Percentiles rank a stretch among this genome's conserved stretches.
These are phyloP conservation scores for Ophraella communa DNA, from an alignment of 2,888 invertebrate genomes.

Conservation along the genomic window DNA sequence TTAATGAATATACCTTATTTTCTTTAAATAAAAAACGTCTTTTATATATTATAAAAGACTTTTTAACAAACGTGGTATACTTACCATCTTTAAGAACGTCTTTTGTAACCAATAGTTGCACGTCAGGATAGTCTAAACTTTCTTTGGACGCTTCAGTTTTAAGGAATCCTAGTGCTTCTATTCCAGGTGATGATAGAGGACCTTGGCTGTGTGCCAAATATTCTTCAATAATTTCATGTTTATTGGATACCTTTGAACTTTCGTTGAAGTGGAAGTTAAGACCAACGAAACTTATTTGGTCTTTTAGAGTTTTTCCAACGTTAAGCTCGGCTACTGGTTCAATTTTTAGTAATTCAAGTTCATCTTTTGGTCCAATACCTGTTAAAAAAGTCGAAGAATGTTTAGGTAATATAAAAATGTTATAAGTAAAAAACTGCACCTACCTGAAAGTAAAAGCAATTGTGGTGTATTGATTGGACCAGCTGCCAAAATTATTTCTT, in stretches of 20 bases:
- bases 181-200: conserved; percentile 46
- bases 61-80: too few species aligned
- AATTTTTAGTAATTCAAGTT: conserved; percentile 66
- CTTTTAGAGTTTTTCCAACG: conserved; percentile 75
- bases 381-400: too few species aligned
- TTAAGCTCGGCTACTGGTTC: conserved; percentile 65
- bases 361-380: conserved; percentile 70
- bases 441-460: conserved; percentile 76
- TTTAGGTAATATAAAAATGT: too few species aligned
- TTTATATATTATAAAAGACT: too few species aligned
- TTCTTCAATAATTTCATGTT: conserved; percentile 47
- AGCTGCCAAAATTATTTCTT: conserved; percentile 77
- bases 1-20: too few species aligned
- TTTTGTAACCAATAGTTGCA: conserved; percentile 49
- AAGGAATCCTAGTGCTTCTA: conserved; percentile 49
- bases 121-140: conserved; percentile 49
- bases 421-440: too few species aligned
- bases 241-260: conserved; percentile 49
- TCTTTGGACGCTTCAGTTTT: conserved; percentile 53
- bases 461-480: conserved; percentile 81
- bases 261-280: conserved; percentile 63
- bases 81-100: conserved; percentile 37
- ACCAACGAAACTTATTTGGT: conserved; percentile 72
- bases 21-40: too few species aligned
- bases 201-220: conserved; percentile 53